Base-by-base conservation (phyloP, 2,113 vertebrate species). In the Cnemophilus loriae region DNA sequence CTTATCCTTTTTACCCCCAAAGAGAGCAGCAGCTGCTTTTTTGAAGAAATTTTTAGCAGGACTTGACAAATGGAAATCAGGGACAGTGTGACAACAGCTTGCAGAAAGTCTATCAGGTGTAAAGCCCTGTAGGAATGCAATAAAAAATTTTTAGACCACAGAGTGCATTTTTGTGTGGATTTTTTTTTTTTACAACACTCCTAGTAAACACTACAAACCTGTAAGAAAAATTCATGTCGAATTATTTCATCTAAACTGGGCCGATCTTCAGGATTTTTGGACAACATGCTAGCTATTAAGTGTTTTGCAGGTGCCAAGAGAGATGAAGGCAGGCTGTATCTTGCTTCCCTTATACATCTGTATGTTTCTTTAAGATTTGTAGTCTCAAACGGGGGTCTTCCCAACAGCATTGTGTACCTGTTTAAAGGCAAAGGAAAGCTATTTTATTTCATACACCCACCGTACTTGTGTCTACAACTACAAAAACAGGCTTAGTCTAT, bases 361-460 rank as follows among this genome's bases (percentile, higher is more conserved):
- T 99, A 99, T 0, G 99, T 99, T 98, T 99, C 99, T 92, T 99
- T 99, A 73, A 99, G 98, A 97, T 99, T 99, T 57, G 99, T 99
- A 57, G 99, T 99, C 98, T 99, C 99, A 96, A 99, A 99, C 0
- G 99, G 99, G 6, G 99, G 99, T 90, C 99, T 98, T 89, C 99
- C 99, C 92, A 99, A 96, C 32, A 99, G 97, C 99, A 99, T 99
- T 11, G 99, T 99, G 80, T 99, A 99, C 99, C 99, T 99, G 95
- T 94, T 91, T 28, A 70, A 87, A 86, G 50, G 9, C 7, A 75
- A 75, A 75, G 4, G 2, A 81, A 81, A 65, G 2, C 1, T 4
- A 4, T 37, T 46, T 85, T 63, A 23, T 39, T 92, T 90, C 35
- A 70, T 20, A 50, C 5, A 57, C 1, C 2, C 23, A 71, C 7